Percentiles rank a stretch among this genome's conserved stretches.
Evolutionary conservation across 2,797 vertebrate species (phyloP).

Genomic region (Lithobates sylvaticus): DNA sequence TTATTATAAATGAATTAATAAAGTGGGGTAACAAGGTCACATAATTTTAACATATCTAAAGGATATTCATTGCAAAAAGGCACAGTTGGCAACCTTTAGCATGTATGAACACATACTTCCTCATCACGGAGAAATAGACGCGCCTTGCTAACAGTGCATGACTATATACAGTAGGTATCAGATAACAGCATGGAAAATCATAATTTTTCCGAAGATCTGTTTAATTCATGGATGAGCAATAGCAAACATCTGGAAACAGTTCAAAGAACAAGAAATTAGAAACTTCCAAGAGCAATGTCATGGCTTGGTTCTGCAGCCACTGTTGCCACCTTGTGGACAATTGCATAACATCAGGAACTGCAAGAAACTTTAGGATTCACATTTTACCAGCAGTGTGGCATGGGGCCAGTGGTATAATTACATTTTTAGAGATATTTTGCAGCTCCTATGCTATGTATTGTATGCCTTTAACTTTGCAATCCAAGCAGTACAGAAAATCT

Average conservation of each 20-base stretch:
- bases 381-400: neutral
- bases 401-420: no score
- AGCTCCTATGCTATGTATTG: no score
- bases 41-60: neutral
- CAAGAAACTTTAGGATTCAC: neutral
- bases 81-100: neutral
- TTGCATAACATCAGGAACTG: neutral
- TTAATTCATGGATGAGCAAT: constrained; percentile 20
- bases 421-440: neutral
- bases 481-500: no score
- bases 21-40: neutral
- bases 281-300: neutral
- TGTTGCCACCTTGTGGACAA: constrained; percentile 41
- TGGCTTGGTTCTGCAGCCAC: neutral
- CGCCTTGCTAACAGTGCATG: neutral
- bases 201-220: constrained; percentile 21
- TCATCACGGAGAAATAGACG: neutral
- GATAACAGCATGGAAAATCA: constrained; percentile 35
- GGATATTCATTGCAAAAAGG: neutral
- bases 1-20: neutral
- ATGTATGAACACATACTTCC: neutral
- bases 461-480: no score
- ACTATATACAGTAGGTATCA: constrained; percentile 24
- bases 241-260: constrained; percentile 40
- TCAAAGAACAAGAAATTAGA: constrained; percentile 38